These are phyloP conservation scores for Vesta saturnalis DNA, from an alignment of 2,888 invertebrate genomes.

Conservation along the genomic window DNA sequence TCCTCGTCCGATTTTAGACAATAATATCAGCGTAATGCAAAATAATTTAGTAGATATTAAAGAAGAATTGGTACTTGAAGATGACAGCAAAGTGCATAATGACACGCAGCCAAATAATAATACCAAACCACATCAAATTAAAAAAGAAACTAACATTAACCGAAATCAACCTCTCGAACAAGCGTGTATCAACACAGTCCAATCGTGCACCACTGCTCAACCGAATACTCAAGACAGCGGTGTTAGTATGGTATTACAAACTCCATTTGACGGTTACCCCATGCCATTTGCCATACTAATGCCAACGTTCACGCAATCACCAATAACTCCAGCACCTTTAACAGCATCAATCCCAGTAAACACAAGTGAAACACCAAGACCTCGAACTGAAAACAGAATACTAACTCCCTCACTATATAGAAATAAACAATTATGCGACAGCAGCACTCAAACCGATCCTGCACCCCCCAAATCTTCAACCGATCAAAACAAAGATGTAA, in stretches of 20 bases:
- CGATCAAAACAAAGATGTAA: conserved; percentile 52
- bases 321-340: conserved; percentile 52
- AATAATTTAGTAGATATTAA: conserved; percentile 23
- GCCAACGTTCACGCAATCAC: conserved; percentile 60
- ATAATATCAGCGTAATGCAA: background rate
- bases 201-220: conserved; percentile 8
- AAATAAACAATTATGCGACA: conserved; percentile 67
- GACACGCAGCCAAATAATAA: conserved; percentile 28
- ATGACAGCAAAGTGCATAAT: background rate
- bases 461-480: conserved; percentile 50
- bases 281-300: conserved; percentile 71
- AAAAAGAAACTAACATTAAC: conserved; percentile 36
- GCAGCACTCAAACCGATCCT: conserved; percentile 74
- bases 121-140: conserved; percentile 16
- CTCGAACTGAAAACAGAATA: conserved; percentile 63
- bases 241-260: conserved; percentile 60
- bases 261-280: conserved; percentile 57
- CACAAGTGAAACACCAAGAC: conserved; percentile 47
- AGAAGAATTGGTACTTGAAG: conserved; percentile 1
- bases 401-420: conserved; percentile 69
- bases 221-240: conserved; percentile 49
- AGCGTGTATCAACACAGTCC: conserved; percentile 18
- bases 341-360: conserved; percentile 51
- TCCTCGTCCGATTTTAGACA: conserved; percentile 22
- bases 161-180: conserved; percentile 11